Conservation (phyloP, 2,113 vertebrate species). For the Empidonax alnorum region DNA sequence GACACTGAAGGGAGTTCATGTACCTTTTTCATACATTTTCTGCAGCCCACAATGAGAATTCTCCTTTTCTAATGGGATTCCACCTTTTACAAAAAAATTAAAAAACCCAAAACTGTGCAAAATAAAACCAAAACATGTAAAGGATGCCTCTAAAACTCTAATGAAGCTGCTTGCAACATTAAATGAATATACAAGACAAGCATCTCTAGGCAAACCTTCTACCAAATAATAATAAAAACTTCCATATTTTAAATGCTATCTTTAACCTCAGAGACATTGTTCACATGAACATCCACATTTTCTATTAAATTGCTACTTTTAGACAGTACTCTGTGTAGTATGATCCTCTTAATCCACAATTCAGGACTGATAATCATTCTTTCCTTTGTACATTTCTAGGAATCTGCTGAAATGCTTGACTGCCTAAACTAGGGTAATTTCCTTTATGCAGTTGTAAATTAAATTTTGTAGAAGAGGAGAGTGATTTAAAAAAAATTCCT, state of each 20-base stretch:
- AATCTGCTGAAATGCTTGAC: constrained; percentile 52
- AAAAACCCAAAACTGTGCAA: background rate
- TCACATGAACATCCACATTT: constrained; percentile 16
- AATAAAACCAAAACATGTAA: background rate
- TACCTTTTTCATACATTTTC: background rate
- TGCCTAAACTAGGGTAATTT: constrained; percentile 60
- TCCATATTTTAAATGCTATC: constrained; percentile 4
- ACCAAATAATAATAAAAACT: background rate
- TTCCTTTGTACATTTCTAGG: constrained; percentile 38
- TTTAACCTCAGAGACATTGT: constrained; percentile 14
- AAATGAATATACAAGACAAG: constrained; percentile 1
- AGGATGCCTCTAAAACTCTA: background rate
- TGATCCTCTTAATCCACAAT: constrained; percentile 57
- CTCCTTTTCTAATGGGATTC: background rate
- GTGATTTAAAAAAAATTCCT: background rate
- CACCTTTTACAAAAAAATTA: background rate
- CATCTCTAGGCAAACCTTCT: constrained; percentile 6
- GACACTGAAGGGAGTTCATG: background rate
- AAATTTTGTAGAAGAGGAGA: constrained; percentile 39
- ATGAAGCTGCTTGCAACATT: background rate
- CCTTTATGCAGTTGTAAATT: constrained; percentile 48
- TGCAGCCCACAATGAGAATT: background rate
- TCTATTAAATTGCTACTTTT: constrained; percentile 31
- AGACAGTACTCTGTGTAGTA: constrained; percentile 7
- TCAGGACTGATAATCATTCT: constrained; percentile 38